phyloP scores from a whole-genome alignment of 1,140 invertebrate species.

The Helicoverpa armigera region DNA sequence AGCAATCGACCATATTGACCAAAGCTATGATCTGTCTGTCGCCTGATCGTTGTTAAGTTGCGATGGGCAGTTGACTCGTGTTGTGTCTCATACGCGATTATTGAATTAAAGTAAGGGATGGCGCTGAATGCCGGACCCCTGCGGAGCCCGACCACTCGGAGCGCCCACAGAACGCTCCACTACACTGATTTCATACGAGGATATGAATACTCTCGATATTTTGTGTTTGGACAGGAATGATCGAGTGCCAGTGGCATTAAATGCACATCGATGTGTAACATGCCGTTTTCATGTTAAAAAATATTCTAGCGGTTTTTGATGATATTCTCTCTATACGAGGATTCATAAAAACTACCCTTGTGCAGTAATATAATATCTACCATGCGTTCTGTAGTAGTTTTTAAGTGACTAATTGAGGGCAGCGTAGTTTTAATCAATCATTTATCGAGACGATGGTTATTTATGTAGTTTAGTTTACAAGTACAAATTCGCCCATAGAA shows the following conservation, averaged over 20 bases:
- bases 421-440: no score
- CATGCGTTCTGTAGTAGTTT: no score
- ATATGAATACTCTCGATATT: slow-evolving; percentile 61
- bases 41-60: slow-evolving; percentile 29
- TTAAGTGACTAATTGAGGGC: no score
- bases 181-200: slow-evolving; percentile 59
- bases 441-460: no score
- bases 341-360: background rate
- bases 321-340: background rate
- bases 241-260: slow-evolving; percentile 45
- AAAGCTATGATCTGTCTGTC: slow-evolving; percentile 15
- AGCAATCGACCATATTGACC: background rate
- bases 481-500: no score
- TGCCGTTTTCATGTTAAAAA: background rate
- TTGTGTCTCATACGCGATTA: slow-evolving; percentile 69
- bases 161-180: slow-evolving; percentile 58
- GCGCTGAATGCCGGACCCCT: slow-evolving; percentile 63
- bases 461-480: no score
- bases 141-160: slow-evolving; percentile 56
- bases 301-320: background rate
- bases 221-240: slow-evolving; percentile 56
- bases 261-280: slow-evolving; percentile 29
- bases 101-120: slow-evolving; percentile 72
- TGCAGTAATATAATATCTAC: no score
- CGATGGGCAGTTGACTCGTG: slow-evolving; percentile 42